These are phyloP conservation scores for Tretioscincus oriximinensis DNA, from an alignment of 2,113 vertebrate species.

Conservation along the genomic window DNA sequence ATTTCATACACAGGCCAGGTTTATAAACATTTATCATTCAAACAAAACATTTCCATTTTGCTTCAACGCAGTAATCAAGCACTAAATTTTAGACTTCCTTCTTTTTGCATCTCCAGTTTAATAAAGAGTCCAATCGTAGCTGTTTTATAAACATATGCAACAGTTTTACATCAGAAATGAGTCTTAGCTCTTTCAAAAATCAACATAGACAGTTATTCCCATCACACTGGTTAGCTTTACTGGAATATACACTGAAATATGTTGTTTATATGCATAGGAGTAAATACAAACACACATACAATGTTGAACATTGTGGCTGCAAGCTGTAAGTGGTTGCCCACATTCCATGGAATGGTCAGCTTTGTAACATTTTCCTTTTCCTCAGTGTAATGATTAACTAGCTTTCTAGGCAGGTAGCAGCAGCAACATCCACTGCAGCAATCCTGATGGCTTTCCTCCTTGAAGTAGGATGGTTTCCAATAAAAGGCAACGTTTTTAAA, in stretches of 20 bases:
- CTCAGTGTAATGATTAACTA: slow-evolving; percentile 65
- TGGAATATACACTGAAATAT: slow-evolving; percentile 21
- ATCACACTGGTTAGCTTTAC: slow-evolving; percentile 36
- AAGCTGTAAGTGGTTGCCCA: slow-evolving; percentile 37
- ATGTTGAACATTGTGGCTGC: slow-evolving; percentile 46
- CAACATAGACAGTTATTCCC: background rate
- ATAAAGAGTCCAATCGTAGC: slow-evolving; percentile 1
- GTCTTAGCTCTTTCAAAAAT: slow-evolving; percentile 19
- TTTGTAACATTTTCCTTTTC: slow-evolving; percentile 52
- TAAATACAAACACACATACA: slow-evolving; percentile 40
- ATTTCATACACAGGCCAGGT: slow-evolving; percentile 1
- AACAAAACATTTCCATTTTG: background rate
- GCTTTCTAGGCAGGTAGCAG: slow-evolving; percentile 53
- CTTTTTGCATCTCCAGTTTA: background rate
- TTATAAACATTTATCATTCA: background rate
- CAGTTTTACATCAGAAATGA: background rate
- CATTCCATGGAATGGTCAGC: slow-evolving; percentile 51
- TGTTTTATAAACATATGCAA: slow-evolving; percentile 9
- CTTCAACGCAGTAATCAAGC: background rate
- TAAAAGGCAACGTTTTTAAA: slow-evolving; percentile 14
- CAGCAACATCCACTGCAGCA: slow-evolving; percentile 29
- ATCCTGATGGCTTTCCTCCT: slow-evolving; percentile 42
- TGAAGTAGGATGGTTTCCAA: slow-evolving; percentile 29
- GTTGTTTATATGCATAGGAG: slow-evolving; percentile 24
- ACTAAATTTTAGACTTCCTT: background rate